Evolutionary conservation across 2,113 vertebrate species (phyloP).

Genomic region (Coreoperca whiteheadi): DNA sequence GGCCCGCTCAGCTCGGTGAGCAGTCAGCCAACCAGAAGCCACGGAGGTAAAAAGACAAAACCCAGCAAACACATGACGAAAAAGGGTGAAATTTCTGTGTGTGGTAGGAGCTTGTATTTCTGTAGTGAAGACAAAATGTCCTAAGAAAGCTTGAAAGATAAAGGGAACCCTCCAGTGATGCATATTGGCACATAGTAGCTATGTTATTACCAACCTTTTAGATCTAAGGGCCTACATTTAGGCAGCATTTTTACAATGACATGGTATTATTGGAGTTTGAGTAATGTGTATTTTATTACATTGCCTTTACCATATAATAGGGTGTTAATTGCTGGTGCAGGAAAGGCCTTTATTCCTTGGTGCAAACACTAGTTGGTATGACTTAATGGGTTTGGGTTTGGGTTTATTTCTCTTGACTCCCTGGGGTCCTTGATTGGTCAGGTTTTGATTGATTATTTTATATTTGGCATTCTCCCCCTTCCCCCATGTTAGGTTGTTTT

Average conservation of each 20-base stretch:
- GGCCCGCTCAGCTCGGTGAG: neutral
- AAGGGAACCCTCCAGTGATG: neutral
- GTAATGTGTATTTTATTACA: neutral
- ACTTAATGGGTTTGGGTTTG: neutral
- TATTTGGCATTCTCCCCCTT: neutral
- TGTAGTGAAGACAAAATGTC: neutral
- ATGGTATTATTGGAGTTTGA: neutral
- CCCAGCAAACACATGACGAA: constrained; percentile 17
- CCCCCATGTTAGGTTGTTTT: neutral
- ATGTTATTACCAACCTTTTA: too few species aligned
- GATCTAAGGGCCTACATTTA: neutral
- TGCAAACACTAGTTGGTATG: neutral
- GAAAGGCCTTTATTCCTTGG: neutral
- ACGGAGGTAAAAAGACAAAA: constrained; percentile 17
- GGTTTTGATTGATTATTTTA: neutral
- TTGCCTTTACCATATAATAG: neutral
- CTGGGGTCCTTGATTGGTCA: neutral
- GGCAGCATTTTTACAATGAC: neutral
- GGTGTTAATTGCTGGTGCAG: neutral
- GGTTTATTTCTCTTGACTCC: neutral
- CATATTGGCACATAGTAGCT: neutral
- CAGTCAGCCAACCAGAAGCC: neutral
- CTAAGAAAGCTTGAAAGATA: neutral
- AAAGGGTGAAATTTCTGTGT: neutral
- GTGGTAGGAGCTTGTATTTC: neutral